phyloP scores from a whole-genome alignment of 35 echinoderm and acorn worm genomes.

The Chiridota heheva region DNA sequence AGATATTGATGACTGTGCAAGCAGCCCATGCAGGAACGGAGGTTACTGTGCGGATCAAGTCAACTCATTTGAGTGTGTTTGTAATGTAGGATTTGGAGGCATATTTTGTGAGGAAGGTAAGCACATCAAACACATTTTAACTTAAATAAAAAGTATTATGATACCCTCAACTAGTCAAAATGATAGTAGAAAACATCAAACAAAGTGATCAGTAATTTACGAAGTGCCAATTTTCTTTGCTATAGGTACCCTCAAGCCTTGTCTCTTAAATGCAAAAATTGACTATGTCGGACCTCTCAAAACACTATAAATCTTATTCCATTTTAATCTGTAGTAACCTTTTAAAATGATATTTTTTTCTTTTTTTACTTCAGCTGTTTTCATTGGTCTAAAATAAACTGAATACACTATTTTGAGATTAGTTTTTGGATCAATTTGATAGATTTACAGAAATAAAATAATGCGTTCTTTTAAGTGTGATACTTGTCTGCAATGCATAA shows the following conservation, averaged over 20 bases:
- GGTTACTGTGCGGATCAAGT: conserved; percentile 9
- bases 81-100: conserved; percentile 2
- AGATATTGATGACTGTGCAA: conserved; percentile 46
- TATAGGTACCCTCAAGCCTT: background rate
- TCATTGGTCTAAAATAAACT: too few relatives aligned
- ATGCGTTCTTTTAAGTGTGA: too few relatives aligned
- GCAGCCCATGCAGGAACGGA: conserved; percentile 45
- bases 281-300: too few relatives aligned
- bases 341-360: too few relatives aligned
- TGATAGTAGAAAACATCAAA: background rate
- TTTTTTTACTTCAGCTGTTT: too few relatives aligned
- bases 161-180: background rate
- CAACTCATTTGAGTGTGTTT: conserved; percentile 34
- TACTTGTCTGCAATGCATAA: too few relatives aligned
- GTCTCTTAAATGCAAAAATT: background rate
- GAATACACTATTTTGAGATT: too few relatives aligned
- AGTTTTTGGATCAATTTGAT: too few relatives aligned
- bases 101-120: conserved; percentile 27
- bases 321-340: too few relatives aligned
- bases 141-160: too few relatives aligned
- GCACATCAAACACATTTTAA: background rate
- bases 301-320: too few relatives aligned
- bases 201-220: background rate
- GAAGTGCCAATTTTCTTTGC: background rate
- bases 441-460: too few relatives aligned